Base-by-base conservation (phyloP, 2,797 vertebrate genomes). In the Tapera naevia region DNA sequence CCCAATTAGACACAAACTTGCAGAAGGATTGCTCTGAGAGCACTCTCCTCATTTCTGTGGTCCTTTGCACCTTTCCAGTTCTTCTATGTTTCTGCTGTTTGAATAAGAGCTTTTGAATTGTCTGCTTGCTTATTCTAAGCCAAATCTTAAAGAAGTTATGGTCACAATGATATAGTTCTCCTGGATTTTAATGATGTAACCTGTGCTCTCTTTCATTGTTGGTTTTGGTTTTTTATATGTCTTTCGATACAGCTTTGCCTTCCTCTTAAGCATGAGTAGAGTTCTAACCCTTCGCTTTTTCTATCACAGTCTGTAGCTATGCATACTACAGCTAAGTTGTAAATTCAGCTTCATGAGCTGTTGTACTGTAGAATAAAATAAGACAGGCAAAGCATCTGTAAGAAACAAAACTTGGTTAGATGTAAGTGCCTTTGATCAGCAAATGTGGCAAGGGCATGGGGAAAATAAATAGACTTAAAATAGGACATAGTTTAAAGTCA, bases 401-500 rank as follows among this genome's bases (percentile, higher is more conserved):
- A 91, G 92, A 92, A 93, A 88, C 43, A 87, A 89, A 95, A 81
- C 80, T 69, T 83, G 37, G 80, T 93, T 78, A 86, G 79, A 72
- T 89, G 33, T 78, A 80, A 93, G 75, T 89, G 85, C 46, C 57
- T 95, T 92, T 95, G 87, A 93, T 93, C 70, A 93, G 72, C 62
- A 88, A 79, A 91, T 88, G 58, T 75, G 58, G 75, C 82, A 95
- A 86, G 80, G 79, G 62, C 79, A 88, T 6, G 13, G 37, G 67
- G 79, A 94, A 96, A 95, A 96, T 86, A 95, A 94, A 93, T 88
- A 71, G 39, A 48, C 32, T 91, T 92, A 84, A 93, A 96, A 89
- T n/a, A 94, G 32, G 80, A 81, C 46, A 83, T 69, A 88, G 75
- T 92, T 93, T 93, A 94, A 93, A 95, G 82, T 83, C 54, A 64